Evolutionary conservation across 2,888 invertebrate genomes (phyloP).

Genomic region (Aphidius colemani): DNA sequence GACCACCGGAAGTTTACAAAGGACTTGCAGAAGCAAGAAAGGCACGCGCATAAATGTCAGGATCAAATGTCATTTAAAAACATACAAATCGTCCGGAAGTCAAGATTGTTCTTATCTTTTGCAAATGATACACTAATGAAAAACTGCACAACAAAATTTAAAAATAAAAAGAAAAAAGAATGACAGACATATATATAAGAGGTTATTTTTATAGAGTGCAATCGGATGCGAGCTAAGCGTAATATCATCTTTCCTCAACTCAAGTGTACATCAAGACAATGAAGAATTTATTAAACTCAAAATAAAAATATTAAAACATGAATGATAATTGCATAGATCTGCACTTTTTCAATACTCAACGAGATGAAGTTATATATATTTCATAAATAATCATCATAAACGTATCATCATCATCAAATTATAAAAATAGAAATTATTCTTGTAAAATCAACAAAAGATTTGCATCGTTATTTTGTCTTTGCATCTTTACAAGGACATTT

Average conservation of each 20-base stretch:
- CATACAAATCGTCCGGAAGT: constrained; percentile 45
- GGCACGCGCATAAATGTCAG: constrained; percentile 28
- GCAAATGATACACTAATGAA: constrained; percentile 31
- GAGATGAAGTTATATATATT: constrained; percentile 23
- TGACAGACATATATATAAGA: background rate
- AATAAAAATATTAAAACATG: constrained; percentile 10
- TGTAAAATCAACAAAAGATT: constrained; percentile 21
- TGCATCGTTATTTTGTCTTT: constrained; percentile 18
- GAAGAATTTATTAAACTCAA: background rate
- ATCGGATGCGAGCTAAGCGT: constrained; percentile 15
- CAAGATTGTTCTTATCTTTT: constrained; percentile 44
- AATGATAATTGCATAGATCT: background rate
- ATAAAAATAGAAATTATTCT: constrained; percentile 21
- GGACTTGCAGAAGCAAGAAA: constrained; percentile 10
- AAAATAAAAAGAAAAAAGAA: no score
- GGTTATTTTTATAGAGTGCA: no score
- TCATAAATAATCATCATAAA: constrained; percentile 3
- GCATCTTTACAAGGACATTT: no score
- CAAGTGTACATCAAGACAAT: background rate
- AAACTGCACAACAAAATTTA: constrained; percentile 9
- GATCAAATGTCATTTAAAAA: constrained; percentile 46
- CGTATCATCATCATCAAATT: constrained; percentile 25
- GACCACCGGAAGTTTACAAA: constrained; percentile 22
- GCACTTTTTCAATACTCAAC: constrained; percentile 17
- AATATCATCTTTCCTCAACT: constrained; percentile 4